phyloP scores from a whole-genome alignment of 2,113 vertebrate genomes.

The Heloderma charlesbogerti region DNA sequence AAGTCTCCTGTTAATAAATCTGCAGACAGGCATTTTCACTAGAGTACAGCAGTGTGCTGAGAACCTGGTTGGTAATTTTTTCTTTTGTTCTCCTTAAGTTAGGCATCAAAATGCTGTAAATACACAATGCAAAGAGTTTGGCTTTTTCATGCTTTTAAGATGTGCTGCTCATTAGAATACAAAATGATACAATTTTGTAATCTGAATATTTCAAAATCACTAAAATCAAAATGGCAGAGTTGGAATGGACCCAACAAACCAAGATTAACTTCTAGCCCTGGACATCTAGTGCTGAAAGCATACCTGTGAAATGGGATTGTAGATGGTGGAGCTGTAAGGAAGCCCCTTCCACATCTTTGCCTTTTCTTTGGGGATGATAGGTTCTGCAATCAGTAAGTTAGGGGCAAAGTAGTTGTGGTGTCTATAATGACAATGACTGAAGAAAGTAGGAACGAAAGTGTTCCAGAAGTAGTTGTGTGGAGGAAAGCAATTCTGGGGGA shows the following conservation, averaged over 20 bases:
- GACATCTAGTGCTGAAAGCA: background rate
- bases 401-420: background rate
- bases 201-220: background rate
- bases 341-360: background rate
- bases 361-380: background rate
- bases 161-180: background rate
- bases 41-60: conserved; percentile 1
- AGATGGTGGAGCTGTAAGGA: background rate
- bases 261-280: background rate
- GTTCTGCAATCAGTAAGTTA: background rate
- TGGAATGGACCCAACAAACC: background rate
- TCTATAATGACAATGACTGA: background rate
- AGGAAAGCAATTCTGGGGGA: background rate
- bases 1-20: conserved; percentile 17
- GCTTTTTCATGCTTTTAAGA: background rate
- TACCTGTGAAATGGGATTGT: background rate
- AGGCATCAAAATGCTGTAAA: background rate
- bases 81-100: conserved; percentile 7
- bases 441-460: background rate
- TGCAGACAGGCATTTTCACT: conserved; percentile 3
- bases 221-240: background rate
- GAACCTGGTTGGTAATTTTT: conserved; percentile 7
- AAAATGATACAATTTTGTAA: background rate
- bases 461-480: background rate
- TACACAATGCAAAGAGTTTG: background rate